Conservation (phyloP, 1,140 invertebrate species). For the Papilio glaucus region DNA sequence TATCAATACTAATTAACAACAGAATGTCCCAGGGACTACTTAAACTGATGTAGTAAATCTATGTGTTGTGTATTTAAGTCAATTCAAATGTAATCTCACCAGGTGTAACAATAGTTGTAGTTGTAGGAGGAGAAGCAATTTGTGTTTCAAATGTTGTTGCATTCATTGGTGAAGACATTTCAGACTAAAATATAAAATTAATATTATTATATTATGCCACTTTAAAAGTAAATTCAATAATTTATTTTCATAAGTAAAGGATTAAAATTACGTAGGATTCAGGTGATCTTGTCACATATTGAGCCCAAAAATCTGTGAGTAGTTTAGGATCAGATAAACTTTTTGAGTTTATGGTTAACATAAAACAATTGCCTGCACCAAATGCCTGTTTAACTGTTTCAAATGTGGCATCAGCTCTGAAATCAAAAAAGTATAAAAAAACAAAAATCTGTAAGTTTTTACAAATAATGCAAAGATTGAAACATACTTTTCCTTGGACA, state of each 20-base stretch:
- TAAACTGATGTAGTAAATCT: too few species aligned
- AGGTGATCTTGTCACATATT: conserved; percentile 87
- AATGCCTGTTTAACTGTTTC: conserved; percentile 93
- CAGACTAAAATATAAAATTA: conserved; percentile 55
- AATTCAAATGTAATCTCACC: conserved; percentile 42
- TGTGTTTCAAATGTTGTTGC: conserved; percentile 55
- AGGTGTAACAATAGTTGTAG: conserved; percentile 44
- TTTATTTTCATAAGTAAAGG: background rate
- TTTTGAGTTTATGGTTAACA: conserved; percentile 94
- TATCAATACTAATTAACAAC: too few species aligned
- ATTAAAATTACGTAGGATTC: conserved; percentile 74
- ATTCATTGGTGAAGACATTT: conserved; percentile 52
- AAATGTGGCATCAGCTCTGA: conserved; percentile 92
- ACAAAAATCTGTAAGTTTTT: conserved; percentile 24
- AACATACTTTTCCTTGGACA: conserved; percentile 73
- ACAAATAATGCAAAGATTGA: background rate
- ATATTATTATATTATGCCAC: conserved; percentile 28
- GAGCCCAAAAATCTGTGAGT: conserved; percentile 92
- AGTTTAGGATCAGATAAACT: conserved; percentile 84
- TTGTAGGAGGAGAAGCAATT: conserved; percentile 39
- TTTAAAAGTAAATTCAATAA: conserved; percentile 23
- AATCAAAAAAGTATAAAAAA: conserved; percentile 45
- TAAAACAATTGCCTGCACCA: conserved; percentile 92
- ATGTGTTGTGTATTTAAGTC: background rate
- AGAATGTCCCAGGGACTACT: too few species aligned